Evolutionary conservation across 2,888 invertebrate genomes (phyloP).

Genomic region (Sinhomidia bicolor): DNA sequence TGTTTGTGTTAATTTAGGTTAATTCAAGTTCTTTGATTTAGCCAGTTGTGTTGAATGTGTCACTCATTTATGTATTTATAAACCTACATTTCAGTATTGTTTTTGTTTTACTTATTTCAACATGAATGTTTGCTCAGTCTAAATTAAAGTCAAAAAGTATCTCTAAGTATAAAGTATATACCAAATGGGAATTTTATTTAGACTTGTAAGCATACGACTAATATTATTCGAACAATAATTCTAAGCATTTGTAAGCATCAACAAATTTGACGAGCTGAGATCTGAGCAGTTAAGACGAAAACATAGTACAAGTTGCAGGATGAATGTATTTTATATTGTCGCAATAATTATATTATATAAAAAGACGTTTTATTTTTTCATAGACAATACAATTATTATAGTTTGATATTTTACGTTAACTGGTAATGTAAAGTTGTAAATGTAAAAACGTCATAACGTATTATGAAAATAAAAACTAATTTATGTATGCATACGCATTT

Average conservation of each 20-base stretch:
- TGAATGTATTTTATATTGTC: neutral
- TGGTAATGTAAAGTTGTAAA: no score
- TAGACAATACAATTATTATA: no score
- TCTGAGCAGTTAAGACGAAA: neutral
- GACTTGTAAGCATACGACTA: no score
- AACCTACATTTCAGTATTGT: neutral
- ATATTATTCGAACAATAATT: neutral
- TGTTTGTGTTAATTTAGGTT: conserved; percentile 70
- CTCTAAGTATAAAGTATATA: neutral
- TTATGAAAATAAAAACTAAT: no score
- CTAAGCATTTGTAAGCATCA: neutral
- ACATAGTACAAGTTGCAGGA: neutral
- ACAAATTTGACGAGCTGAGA: neutral
- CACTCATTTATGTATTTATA: no score
- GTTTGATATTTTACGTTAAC: neutral
- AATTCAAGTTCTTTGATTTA: neutral
- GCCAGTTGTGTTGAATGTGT: neutral
- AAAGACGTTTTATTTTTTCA: conserved; percentile 20
- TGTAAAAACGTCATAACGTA: no score
- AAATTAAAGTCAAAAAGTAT: neutral
- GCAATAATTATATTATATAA: neutral
- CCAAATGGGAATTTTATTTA: neutral
- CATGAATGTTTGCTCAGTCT: conserved; percentile 14
- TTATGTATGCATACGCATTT: no score
- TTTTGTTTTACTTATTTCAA: neutral